Evolutionary conservation across 2,113 vertebrate species (phyloP), one percentile per base, ranked within the genome.

Genomic region (Psittacus erithacus): DNA sequence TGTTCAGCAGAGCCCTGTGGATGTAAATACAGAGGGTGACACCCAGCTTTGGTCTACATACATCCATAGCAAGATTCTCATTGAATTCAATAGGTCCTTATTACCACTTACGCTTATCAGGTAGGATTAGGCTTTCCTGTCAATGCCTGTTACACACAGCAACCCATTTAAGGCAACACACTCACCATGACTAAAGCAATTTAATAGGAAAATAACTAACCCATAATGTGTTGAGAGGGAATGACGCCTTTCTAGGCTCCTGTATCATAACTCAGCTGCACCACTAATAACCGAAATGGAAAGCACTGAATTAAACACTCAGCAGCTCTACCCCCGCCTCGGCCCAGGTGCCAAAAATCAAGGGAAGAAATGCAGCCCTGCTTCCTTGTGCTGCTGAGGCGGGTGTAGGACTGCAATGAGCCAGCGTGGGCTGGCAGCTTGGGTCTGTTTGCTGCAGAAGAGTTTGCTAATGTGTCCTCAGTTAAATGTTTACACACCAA

Each of bases 141-240:
- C 70, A 89, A 13, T 43, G 74, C 39, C 95, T 76, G 70, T 82
- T 95, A 90, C n/a, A 91, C 47, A 35, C 94, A 94, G 83, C 46
- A 13, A 88, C 92, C 75, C 52, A 16, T 95, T 84, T 93, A 85
- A 96, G 93, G 94, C 92, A 96, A 91, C 76, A 96, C 97, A 94
- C 82, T 92, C 38, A 62, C 76, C 15, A 9, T 93, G 94, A 89
- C 79, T 82, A 96, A 97, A 97, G 94, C 88, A 87, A 92, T 96
- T 96, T 97, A 96, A 86, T 89, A 94, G 91, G 94, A 92, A 97
- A 97, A 96, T 84, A 96, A 94, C 90, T 97, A 97, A 97, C 96
- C 93, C 89, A 82, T 93, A 90, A 96, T 88, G 82, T 60, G 83
- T 86, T 82, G 91, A 96, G 86, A 96, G 96, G 92, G 85, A 97